Evolutionary conservation across 1,140 invertebrate species (phyloP).

Genomic region (Euura lappo): DNA sequence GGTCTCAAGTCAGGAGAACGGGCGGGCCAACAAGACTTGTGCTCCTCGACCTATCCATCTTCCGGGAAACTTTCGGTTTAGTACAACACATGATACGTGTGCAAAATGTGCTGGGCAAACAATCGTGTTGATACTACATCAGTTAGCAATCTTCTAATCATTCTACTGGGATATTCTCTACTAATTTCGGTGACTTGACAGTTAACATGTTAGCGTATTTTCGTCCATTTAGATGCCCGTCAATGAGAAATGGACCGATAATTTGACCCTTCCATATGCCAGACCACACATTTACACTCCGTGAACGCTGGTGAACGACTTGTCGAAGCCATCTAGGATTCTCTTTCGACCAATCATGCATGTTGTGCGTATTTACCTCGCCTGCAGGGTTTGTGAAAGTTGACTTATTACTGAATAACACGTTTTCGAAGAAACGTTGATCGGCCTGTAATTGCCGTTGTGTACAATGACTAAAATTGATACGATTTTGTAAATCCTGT

Average conservation of each 20-base stretch:
- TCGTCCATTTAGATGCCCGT: conserved; percentile 13
- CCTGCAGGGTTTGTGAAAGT: conserved; percentile 12
- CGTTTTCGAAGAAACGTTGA: background rate
- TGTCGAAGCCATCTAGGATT: conserved; percentile 10
- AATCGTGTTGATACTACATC: conserved; percentile 33
- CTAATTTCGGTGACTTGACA: conserved; percentile 24
- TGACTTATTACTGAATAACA: conserved; percentile 9
- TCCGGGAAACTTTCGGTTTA: background rate
- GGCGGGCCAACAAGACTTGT: conserved; percentile 48
- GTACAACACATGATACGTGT: conserved; percentile 30
- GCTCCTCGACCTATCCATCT: conserved; percentile 50
- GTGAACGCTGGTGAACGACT: conserved; percentile 12
- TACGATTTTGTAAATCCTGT: conserved; percentile 12
- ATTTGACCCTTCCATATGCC: conserved; percentile 22
- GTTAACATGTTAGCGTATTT: conserved; percentile 21
- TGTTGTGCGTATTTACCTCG: conserved; percentile 6
- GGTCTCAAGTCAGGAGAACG: conserved; percentile 51
- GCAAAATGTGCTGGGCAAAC: conserved; percentile 24
- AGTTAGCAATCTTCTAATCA: conserved; percentile 13
- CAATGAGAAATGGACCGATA: conserved; percentile 27
- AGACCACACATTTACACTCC: conserved; percentile 28
- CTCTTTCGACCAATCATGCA: conserved; percentile 7
- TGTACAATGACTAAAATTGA: background rate
- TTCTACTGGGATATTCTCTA: conserved; percentile 27
- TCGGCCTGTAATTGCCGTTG: conserved; percentile 8